These are phyloP conservation scores for Catocala nupta DNA, from an alignment of 2,888 invertebrate species.

Conservation along the genomic window DNA sequence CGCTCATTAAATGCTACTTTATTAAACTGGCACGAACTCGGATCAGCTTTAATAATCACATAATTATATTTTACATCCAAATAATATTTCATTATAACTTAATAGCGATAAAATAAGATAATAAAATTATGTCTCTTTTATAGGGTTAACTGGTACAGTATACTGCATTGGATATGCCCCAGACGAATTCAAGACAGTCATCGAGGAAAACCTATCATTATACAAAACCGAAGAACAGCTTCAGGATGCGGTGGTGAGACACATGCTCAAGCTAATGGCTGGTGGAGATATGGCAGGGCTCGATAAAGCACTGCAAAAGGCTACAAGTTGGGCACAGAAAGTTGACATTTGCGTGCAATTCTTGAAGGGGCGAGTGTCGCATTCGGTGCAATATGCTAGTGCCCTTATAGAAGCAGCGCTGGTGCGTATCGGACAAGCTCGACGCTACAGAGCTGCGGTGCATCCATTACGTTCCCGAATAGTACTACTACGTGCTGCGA, in stretches of 20 bases:
- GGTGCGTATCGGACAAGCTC: constrained; percentile 49
- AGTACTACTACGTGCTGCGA: constrained; percentile 46
- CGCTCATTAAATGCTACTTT: too few relatives aligned
- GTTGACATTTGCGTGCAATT: constrained; percentile 50
- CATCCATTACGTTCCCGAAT: constrained; percentile 53
- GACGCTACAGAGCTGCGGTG: constrained; percentile 28
- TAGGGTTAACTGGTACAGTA: constrained; percentile 66
- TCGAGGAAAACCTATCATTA: constrained; percentile 46
- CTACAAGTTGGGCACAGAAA: constrained; percentile 57
- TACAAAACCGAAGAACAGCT: constrained; percentile 46
- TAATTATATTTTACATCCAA: neutral
- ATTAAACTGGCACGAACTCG: too few relatives aligned
- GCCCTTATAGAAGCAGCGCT: constrained; percentile 57
- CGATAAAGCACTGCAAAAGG: constrained; percentile 29
- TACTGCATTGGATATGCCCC: constrained; percentile 68
- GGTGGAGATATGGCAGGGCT: constrained; percentile 36
- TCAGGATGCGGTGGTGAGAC: constrained; percentile 53
- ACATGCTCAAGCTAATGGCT: constrained; percentile 58
- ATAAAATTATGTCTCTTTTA: constrained; percentile 20
- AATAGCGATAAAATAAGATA: too few relatives aligned
- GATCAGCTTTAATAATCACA: too few relatives aligned
- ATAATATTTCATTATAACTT: neutral
- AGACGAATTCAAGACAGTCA: constrained; percentile 47
- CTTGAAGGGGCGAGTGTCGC: constrained; percentile 52
- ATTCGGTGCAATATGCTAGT: constrained; percentile 60